Conservation (phyloP, 2,888 invertebrate species). For the Priapulus caudatus region DNA sequence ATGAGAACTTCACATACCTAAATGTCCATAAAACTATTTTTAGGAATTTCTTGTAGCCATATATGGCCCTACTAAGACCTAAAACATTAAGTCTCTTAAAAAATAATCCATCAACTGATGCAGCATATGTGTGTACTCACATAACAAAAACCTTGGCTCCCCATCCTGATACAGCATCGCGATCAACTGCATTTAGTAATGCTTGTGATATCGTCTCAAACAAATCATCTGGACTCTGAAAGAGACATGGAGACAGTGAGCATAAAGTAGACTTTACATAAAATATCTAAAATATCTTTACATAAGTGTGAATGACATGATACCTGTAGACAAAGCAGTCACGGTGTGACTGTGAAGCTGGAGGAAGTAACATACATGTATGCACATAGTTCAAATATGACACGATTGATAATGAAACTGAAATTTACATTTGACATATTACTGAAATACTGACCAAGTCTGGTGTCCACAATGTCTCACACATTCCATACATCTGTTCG, state of each 20-base stretch:
- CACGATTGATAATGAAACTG: no score
- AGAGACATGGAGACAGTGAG: constrained; percentile 12
- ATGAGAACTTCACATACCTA: no score
- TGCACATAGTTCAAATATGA: no score
- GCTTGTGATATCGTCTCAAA: constrained; percentile 93
- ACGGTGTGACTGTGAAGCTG: not conserved
- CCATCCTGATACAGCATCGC: constrained; percentile 97
- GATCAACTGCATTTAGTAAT: constrained; percentile 84
- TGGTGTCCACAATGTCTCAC: constrained; percentile 88
- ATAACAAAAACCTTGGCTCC: constrained; percentile 90
- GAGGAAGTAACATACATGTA: not conserved
- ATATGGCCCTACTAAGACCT: constrained; percentile 10
- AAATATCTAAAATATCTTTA: constrained; percentile 9
- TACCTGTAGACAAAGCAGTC: constrained; percentile 1
- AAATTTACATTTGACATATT: not conserved
- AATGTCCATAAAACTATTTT: no score
- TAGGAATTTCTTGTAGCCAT: not conserved
- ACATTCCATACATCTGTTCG: constrained; percentile 56
- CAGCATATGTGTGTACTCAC: constrained; percentile 44
- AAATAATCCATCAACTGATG: constrained; percentile 5
- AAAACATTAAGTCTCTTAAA: constrained; percentile 1
- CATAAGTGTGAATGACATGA: constrained; percentile 1
- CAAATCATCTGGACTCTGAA: constrained; percentile 65
- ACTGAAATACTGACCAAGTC: constrained; percentile 48
- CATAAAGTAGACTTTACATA: constrained; percentile 4